Conservation (phyloP, 2,888 invertebrate species). For the Eristalinus sepulchralis region DNA sequence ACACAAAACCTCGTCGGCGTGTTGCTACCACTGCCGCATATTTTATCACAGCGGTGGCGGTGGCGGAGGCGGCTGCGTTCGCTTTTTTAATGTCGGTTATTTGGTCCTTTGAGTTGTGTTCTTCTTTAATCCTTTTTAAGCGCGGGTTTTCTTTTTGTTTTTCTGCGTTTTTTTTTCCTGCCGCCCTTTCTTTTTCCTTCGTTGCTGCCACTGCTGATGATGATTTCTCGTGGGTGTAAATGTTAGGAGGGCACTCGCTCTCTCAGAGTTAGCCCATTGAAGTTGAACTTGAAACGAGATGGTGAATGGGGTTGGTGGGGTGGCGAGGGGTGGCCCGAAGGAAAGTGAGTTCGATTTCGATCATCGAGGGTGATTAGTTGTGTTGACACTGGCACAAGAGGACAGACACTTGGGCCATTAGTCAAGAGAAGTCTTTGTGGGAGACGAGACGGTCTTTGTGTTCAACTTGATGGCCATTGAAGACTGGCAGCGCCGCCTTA, state of each 20-base stretch:
- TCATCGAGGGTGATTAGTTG: background rate
- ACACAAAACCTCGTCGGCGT: conserved; percentile 61
- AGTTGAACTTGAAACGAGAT: conserved; percentile 48
- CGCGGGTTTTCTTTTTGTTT: conserved; percentile 37
- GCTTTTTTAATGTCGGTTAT: conserved; percentile 70
- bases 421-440: background rate
- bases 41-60: conserved; percentile 53
- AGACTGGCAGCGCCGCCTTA: background rate
- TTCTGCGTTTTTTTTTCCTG: too few species aligned
- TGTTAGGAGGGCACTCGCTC: conserved; percentile 32
- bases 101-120: conserved; percentile 65
- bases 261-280: conserved; percentile 24
- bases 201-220: background rate
- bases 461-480: background rate
- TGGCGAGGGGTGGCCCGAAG: background rate
- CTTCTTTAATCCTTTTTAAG: conserved; percentile 55
- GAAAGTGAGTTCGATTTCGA: background rate
- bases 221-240: conserved; percentile 39
- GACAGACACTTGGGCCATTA: background rate
- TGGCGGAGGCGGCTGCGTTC: conserved; percentile 20
- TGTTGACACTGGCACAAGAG: background rate
- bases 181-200: background rate
- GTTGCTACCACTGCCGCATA: conserved; percentile 71
- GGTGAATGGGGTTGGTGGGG: background rate
- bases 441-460: background rate